Evolutionary conservation across 2,888 invertebrate species (phyloP).

Genomic region (Cremastobaeus sp.): DNA sequence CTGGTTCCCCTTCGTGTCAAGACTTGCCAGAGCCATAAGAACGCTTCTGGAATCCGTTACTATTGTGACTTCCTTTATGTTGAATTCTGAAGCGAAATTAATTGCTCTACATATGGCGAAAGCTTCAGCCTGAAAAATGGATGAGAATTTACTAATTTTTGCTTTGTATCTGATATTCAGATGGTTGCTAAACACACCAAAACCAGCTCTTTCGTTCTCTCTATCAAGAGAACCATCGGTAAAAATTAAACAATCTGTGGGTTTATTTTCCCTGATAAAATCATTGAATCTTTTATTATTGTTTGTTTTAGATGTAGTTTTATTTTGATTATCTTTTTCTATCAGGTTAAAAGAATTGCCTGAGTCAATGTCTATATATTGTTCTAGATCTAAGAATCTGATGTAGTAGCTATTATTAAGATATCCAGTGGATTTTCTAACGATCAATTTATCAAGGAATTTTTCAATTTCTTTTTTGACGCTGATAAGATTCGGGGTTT

Average conservation of each 20-base stretch:
- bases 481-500: no score
- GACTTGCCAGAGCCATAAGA: not conserved
- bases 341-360: no score
- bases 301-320: no score
- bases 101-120: not conserved
- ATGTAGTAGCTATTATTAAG: no score
- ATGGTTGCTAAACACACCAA: not conserved
- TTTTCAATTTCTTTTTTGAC: no score
- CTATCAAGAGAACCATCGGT: not conserved
- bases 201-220: not conserved
- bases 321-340: no score
- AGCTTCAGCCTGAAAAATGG: slow-evolving; percentile 1
- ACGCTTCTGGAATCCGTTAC: not conserved
- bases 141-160: not conserved
- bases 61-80: not conserved
- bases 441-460: no score
- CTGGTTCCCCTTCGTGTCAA: not conserved
- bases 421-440: no score
- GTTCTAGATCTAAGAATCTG: no score
- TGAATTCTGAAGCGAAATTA: not conserved
- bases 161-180: not conserved
- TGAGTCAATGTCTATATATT: no score
- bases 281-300: slow-evolving; percentile 1
- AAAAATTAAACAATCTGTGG: not conserved
- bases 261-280: not conserved